phyloP scores from a whole-genome alignment of 2,113 vertebrate species.

The Mirza zaza region DNA sequence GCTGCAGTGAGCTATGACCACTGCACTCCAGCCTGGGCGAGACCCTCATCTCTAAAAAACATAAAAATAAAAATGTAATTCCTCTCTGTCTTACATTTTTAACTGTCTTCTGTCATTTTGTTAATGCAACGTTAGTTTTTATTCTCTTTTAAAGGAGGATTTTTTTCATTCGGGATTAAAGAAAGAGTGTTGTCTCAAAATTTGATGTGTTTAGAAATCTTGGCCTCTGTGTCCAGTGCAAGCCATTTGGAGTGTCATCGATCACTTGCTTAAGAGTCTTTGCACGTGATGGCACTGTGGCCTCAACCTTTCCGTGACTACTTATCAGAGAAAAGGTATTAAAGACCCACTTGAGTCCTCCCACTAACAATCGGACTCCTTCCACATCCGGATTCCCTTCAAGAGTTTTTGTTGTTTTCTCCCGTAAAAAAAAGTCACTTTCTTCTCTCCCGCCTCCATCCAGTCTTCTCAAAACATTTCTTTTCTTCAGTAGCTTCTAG shows the following conservation, averaged over 20 bases:
- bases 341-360: rapidly evolving
- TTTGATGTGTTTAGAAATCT: background rate
- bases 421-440: background rate
- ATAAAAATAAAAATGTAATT: too few relatives aligned
- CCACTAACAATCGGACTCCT: rapidly evolving
- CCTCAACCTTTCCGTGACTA: rapidly evolving
- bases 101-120: rapidly evolving
- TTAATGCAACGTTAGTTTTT: background rate
- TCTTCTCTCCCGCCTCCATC: background rate
- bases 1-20: too few relatives aligned
- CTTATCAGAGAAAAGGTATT: background rate
- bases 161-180: background rate
- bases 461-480: too few relatives aligned
- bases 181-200: background rate
- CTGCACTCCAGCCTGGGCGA: too few relatives aligned
- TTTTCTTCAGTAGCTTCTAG: too few relatives aligned
- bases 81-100: rapidly evolving
- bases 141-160: background rate
- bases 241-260: rapidly evolving
- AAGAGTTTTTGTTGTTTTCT: background rate
- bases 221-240: rapidly evolving
- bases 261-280: rapidly evolving
- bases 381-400: rapidly evolving
- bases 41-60: too few relatives aligned
- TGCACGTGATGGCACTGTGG: rapidly evolving